Base-by-base conservation (phyloP, 2,113 vertebrate species). In the Oreochromis niloticus region DNA sequence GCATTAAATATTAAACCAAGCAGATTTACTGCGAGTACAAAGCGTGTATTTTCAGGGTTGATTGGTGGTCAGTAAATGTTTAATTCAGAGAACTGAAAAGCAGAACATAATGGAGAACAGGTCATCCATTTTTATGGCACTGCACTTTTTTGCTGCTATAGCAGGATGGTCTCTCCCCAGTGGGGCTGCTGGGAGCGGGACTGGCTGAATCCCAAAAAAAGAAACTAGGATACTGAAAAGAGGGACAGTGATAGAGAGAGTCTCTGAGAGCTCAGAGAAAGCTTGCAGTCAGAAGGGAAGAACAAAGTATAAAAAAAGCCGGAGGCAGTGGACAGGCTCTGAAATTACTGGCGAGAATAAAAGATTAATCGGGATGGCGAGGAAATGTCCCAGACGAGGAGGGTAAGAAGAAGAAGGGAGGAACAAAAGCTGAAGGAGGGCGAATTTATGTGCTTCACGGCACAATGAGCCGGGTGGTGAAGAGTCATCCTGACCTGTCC, bases 331-430 rank as follows among this genome's bases (percentile, higher is more conserved):
- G 50, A 75, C 78, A 85, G 84, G 85, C 88, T 88, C 89, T 88
- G 87, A 95, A 87, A 93, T 92, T 54, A 92, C 86, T 93, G 91
- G 88, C 84, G 85, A 85, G 85, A 85, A 89, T 90, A 92, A 91
- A 94, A 88, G 90, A 95, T 87, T 89, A 90, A 92, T 89, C 56
- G 43, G 61, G 86, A 87, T 87, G 81, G 86, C 6, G 36, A 81
- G 83, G 91, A 88, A 85, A n/a, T 55, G 73, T 90, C 89, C 87
- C 83, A 80, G 80, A 92, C 85, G 84, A 88, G 36, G 80, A 89
- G 88, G 43, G 22, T 57, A 80, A 84, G 85, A 48, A 63, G 52
- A 50, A 66, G 55, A 54, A 75, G 81, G 82, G 30, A 87, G 66
- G 46, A 86, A 87, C 84, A 92, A 94, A 90, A 91, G 83, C 73